Conservation (phyloP, 2,797 vertebrate genomes). For the Chelon auratus region DNA sequence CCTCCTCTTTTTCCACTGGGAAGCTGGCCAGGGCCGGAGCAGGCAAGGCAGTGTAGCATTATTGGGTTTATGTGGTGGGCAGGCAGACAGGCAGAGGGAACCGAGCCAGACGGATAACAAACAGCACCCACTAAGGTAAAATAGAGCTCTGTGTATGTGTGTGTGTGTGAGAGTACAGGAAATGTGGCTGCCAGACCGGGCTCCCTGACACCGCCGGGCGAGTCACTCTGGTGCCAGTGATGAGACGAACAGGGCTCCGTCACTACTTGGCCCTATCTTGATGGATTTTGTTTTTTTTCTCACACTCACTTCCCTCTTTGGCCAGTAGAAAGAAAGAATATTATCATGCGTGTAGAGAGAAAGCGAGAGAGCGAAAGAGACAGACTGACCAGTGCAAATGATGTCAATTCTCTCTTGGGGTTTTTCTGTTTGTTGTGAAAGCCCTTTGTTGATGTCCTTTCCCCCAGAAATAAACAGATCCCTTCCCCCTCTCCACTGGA, state of each 20-base stretch:
- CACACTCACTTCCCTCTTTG: conserved; percentile 32
- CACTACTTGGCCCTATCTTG: conserved; percentile 56
- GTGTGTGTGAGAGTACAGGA: conserved; percentile 67
- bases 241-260: conserved; percentile 68
- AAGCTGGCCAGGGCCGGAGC: conserved; percentile 59
- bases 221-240: conserved; percentile 82
- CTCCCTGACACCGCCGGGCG: conserved; percentile 77
- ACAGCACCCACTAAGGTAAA: conserved; percentile 79
- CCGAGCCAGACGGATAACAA: conserved; percentile 79
- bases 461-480: conserved; percentile 53
- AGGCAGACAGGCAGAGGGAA: conserved; percentile 77
- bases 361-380: background rate
- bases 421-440: conserved; percentile 45
- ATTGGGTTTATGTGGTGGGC: conserved; percentile 80
- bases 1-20: conserved; percentile 77
- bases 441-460: conserved; percentile 60
- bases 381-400: conserved; percentile 36
- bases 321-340: conserved; percentile 21
- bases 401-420: conserved; percentile 51
- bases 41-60: conserved; percentile 73
- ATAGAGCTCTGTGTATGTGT: conserved; percentile 53
- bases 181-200: conserved; percentile 72
- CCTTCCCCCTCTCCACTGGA: conserved; percentile 34
- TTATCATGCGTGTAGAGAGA: conserved; percentile 21
- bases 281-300: conserved; percentile 57